Evolutionary conservation across 2,113 vertebrate genomes (phyloP), one percentile per base, ranked within the genome.

Genomic region (Pungitius pungitius): DNA sequence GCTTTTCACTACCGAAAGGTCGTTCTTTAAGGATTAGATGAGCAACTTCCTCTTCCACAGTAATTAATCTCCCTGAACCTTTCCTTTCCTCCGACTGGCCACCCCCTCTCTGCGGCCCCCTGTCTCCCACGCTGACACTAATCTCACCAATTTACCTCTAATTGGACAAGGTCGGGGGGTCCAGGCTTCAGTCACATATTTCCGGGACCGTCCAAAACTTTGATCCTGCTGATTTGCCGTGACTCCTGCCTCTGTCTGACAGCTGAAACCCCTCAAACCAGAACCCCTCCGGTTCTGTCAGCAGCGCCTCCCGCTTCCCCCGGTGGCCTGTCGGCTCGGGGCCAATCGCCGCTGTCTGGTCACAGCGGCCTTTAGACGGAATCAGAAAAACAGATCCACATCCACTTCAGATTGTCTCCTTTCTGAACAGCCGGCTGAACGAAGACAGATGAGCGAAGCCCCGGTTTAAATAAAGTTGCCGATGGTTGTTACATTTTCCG

Each of bases 81-180:
- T 74, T 63, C 70, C 73, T 61, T 57, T 71, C 70, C 60, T 70
- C 59, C 51, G 52, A 51, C 84, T 69, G 76, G 67, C 75, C 80
- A 62, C 87, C 80, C 82, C 82, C 89, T 78, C 77, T 51, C 63
- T 40, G 30, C 33, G 40, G 24, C 73, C 72, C 72, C 70, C 57
- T 22, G 33, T 64, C 57, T 75, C 84, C 59, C 79, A 76, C 66
- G 57, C 83, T 55, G 78, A 70, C 69, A 70, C 79, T 89, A 91
- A 89, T 88, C 84, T 85, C 76, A 69, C 77, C 75, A 84, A 87
- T 87, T 82, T 86, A 80, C 73, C 80, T 90, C 85, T 93, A 92
- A 91, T 90, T 91, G 90, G 90, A 88, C 89, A 89, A 77, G 77
- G 89, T 80, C 30, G 68, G 77, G 55, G 61, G 71, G 73, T 65